phyloP scores from a whole-genome alignment of 2,888 invertebrate species.

The Synanthedon tipuliformis region DNA sequence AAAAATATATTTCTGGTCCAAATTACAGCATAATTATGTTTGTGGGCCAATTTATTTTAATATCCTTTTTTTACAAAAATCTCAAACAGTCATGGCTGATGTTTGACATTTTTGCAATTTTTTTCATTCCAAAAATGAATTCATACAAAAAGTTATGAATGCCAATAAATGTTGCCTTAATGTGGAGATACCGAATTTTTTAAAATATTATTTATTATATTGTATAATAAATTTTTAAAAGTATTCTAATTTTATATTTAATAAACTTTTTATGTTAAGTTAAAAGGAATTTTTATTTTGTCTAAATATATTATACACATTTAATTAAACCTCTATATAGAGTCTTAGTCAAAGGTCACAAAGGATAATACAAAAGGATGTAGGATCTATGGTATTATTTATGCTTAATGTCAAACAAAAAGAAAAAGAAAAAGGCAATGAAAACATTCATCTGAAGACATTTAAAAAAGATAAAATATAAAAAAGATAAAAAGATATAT shows the following conservation, averaged over 20 bases:
- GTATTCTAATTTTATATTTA: conserved; percentile 37
- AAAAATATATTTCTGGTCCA: too few relatives aligned
- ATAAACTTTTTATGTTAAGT: conserved; percentile 63
- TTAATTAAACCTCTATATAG: too few relatives aligned
- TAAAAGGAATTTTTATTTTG: conserved; percentile 31
- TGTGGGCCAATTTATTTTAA: conserved; percentile 26
- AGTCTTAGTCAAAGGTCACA: too few relatives aligned
- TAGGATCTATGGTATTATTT: too few relatives aligned
- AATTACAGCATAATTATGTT: not conserved
- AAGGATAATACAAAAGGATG: too few relatives aligned
- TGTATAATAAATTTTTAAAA: conserved; percentile 15
- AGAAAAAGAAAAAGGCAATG: too few relatives aligned
- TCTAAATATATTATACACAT: not conserved
- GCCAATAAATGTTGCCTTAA: conserved; percentile 46
- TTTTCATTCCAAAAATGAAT: conserved; percentile 7
- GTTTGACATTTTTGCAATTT: conserved; percentile 54
- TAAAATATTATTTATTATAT: conserved; percentile 39
- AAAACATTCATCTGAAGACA: too few relatives aligned
- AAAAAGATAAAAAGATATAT: too few relatives aligned
- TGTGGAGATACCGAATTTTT: conserved; percentile 32
- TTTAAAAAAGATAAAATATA: too few relatives aligned
- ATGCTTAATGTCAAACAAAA: too few relatives aligned
- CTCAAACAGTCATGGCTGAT: conserved; percentile 61
- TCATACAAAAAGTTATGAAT: conserved; percentile 12
- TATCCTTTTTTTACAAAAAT: conserved; percentile 36